Percentiles rank a stretch among this genome's conserved stretches.
These are phyloP conservation scores for Pseudomyrmex pallidus DNA, from an alignment of 1,140 invertebrate species.

Conservation along the genomic window DNA sequence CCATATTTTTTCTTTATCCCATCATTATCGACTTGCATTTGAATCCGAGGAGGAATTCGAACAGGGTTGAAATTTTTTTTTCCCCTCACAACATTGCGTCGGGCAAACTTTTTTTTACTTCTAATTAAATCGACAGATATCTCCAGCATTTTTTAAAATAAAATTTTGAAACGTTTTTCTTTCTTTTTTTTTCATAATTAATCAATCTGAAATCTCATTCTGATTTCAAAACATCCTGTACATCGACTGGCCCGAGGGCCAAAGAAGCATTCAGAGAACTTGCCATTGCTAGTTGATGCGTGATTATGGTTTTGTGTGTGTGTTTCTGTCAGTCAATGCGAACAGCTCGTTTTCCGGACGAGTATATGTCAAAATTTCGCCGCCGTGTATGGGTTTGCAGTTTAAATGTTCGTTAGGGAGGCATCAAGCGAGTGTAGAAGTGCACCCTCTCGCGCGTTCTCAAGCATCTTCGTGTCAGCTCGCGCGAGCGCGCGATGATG, in stretches of 20 bases:
- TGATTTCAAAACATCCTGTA: background rate
- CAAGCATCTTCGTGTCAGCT: constrained; percentile 20
- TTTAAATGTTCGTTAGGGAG: constrained; percentile 55
- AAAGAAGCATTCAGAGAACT: background rate
- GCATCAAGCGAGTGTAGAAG: constrained; percentile 4
- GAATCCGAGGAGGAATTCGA: too few species aligned
- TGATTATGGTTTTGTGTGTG: background rate
- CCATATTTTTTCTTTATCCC: too few species aligned
- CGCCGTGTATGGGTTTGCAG: background rate
- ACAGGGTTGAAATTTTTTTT: too few species aligned
- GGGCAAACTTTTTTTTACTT: too few species aligned
- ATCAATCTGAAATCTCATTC: background rate
- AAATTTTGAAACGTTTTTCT: background rate
- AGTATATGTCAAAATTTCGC: background rate
- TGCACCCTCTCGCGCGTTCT: constrained; percentile 25
- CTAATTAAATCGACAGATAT: background rate
- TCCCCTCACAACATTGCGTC: too few species aligned
- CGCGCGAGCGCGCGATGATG: constrained; percentile 27
- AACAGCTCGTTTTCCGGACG: constrained; percentile 21
- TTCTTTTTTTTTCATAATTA: background rate
- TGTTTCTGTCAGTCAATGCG: constrained; percentile 8
- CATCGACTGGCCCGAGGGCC: background rate
- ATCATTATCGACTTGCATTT: too few species aligned
- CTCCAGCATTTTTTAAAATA: background rate
- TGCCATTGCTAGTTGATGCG: background rate